Evolutionary conservation across 2,797 vertebrate species (phyloP).

Genomic region (Delichon dasypus): DNA sequence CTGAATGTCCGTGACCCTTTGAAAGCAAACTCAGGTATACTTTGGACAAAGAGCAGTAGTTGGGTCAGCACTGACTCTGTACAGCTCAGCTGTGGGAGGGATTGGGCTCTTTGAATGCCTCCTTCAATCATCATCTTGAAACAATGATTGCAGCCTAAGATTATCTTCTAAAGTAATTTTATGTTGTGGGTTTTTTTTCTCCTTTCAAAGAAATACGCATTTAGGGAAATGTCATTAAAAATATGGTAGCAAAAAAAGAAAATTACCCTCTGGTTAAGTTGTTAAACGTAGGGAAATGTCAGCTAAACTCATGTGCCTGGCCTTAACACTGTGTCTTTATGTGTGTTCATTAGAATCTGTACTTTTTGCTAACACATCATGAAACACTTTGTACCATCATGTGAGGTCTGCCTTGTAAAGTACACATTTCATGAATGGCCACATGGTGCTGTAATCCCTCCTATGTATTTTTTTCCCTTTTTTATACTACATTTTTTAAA

Average conservation of each 20-base stretch:
- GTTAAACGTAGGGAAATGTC: conserved; percentile 26
- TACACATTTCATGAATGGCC: conserved; percentile 55
- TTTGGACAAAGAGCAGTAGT: not conserved
- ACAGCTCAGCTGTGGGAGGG: not conserved
- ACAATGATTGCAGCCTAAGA: not conserved
- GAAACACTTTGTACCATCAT: conserved; percentile 53
- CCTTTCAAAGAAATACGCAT: not conserved
- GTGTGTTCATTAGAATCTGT: conserved; percentile 30
- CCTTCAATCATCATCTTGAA: not conserved
- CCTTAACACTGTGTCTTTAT: conserved; percentile 56
- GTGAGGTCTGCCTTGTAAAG: conserved; percentile 55
- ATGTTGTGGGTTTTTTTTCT: not conserved
- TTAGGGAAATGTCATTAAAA: conserved; percentile 4
- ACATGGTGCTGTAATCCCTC: conserved; percentile 49
- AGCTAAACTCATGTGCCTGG: not conserved
- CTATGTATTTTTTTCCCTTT: conserved; percentile 18
- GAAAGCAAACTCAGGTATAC: not conserved
- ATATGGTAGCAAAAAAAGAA: not conserved
- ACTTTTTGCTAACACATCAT: conserved; percentile 50
- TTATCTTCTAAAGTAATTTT: not conserved
- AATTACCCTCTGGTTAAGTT: not conserved
- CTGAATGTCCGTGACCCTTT: not conserved
- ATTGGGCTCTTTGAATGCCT: not conserved
- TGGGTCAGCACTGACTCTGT: not conserved
- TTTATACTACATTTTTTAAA: conserved; percentile 4